Evolutionary conservation across 2,113 vertebrate genomes (phyloP).

Genomic region (Acrocephalus arundinaceus): DNA sequence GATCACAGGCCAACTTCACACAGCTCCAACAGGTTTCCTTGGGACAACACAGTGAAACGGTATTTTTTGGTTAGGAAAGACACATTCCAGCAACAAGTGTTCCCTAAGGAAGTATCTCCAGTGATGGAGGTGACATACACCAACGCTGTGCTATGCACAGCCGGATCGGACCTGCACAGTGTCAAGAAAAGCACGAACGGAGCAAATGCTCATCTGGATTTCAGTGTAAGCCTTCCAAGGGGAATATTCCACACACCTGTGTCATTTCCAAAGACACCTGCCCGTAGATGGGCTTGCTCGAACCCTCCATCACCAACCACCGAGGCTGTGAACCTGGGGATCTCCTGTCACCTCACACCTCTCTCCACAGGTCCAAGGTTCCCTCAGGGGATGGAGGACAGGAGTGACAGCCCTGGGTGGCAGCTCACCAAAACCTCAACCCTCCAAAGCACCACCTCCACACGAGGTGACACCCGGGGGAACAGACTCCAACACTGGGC

Average conservation of each 20-base stretch:
- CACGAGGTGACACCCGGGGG: background rate
- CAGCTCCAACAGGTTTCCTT: background rate
- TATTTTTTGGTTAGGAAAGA: background rate
- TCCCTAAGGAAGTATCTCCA: background rate
- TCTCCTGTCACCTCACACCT: background rate
- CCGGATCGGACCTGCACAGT: rapidly evolving
- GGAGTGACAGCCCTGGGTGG: background rate
- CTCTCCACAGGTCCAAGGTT: background rate
- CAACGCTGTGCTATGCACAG: rapidly evolving
- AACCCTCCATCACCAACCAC: no score
- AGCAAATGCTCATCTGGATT: rapidly evolving
- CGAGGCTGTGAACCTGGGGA: background rate
- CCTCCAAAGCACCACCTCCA: background rate
- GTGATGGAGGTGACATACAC: background rate
- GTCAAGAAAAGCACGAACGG: rapidly evolving
- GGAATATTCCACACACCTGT: background rate
- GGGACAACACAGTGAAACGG: rapidly evolving
- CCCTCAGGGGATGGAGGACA: background rate
- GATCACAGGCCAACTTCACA: background rate
- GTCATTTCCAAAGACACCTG: background rate
- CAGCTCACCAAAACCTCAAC: background rate
- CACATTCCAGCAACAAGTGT: background rate
- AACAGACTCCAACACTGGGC: background rate
- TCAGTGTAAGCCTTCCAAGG: rapidly evolving
- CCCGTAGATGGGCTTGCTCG: rapidly evolving